Conservation (phyloP, 2,888 invertebrate genomes). For the Sarcophaga caerulescens region DNA sequence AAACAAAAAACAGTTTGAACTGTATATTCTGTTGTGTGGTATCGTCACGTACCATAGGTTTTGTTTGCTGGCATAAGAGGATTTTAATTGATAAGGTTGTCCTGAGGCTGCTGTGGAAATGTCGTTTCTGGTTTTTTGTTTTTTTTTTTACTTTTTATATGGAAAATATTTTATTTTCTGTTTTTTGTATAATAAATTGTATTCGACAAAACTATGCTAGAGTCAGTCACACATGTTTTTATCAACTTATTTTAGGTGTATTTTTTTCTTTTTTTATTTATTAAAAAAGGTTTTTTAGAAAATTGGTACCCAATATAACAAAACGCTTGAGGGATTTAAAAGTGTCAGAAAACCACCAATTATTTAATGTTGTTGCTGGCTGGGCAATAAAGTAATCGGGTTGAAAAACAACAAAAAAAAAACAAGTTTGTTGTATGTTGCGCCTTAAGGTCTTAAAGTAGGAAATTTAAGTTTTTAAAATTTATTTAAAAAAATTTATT, state of each 20-base stretch:
- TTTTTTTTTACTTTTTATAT: no score
- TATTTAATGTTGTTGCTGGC: not conserved
- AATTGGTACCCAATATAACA: not conserved
- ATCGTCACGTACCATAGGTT: slow-evolving; percentile 38
- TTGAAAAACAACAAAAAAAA: no score
- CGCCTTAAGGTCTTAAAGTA: no score
- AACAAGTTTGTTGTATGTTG: no score
- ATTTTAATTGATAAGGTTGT: slow-evolving; percentile 46
- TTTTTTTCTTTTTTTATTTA: no score
- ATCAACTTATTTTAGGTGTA: no score
- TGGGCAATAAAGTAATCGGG: no score
- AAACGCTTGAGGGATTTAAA: not conserved
- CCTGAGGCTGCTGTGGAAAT: not conserved
- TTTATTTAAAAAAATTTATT: no score
- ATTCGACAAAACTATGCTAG: no score
- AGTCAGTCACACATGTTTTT: no score
- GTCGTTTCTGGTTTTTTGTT: not conserved
- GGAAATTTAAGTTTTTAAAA: no score
- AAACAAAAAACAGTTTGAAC: slow-evolving; percentile 4
- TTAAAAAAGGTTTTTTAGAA: not conserved
- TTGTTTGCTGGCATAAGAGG: slow-evolving; percentile 29
- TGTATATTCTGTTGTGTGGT: slow-evolving; percentile 39
- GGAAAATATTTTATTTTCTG: not conserved
- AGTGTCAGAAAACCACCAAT: not conserved
- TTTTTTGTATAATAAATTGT: not conserved